phyloP scores from a whole-genome alignment of 1,140 invertebrate species.

The Zaprionus gabonicus region DNA sequence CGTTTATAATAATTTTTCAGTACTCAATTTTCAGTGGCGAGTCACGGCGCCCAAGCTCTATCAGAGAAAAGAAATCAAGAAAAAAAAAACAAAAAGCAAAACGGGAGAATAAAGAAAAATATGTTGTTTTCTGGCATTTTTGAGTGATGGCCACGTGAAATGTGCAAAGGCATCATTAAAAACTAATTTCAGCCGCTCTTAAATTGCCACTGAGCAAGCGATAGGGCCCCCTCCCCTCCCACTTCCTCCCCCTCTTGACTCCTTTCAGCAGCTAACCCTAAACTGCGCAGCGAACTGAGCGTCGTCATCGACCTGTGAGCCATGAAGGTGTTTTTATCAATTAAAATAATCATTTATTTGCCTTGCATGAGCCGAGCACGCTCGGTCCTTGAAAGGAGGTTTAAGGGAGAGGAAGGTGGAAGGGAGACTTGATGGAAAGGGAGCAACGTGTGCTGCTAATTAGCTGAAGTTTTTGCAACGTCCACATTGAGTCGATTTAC shows the following conservation, averaged over 20 bases:
- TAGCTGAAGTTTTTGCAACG: slow-evolving; percentile 27
- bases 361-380: slow-evolving; percentile 49
- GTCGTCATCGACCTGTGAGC: slow-evolving; percentile 36
- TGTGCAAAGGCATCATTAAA: slow-evolving; percentile 79
- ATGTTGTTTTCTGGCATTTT: slow-evolving; percentile 29
- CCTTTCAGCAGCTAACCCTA: slow-evolving; percentile 1
- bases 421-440: background rate
- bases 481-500: slow-evolving; percentile 21
- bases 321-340: slow-evolving; percentile 79
- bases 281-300: background rate
- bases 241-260: background rate
- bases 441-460: slow-evolving; percentile 40
- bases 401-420: too few species aligned
- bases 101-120: background rate
- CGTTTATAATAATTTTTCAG: slow-evolving; percentile 82
- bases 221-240: slow-evolving; percentile 8
- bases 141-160: slow-evolving; percentile 69
- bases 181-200: slow-evolving; percentile 72
- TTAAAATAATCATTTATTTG: slow-evolving; percentile 82
- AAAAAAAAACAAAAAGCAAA: slow-evolving; percentile 1
- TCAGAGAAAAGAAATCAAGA: slow-evolving; percentile 5
- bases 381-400: background rate
- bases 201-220: slow-evolving; percentile 68
- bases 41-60: slow-evolving; percentile 9
- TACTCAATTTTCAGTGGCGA: slow-evolving; percentile 53